Conservation (phyloP, 1,140 invertebrate genomes). For the Cyphomyrmex costatus region DNA sequence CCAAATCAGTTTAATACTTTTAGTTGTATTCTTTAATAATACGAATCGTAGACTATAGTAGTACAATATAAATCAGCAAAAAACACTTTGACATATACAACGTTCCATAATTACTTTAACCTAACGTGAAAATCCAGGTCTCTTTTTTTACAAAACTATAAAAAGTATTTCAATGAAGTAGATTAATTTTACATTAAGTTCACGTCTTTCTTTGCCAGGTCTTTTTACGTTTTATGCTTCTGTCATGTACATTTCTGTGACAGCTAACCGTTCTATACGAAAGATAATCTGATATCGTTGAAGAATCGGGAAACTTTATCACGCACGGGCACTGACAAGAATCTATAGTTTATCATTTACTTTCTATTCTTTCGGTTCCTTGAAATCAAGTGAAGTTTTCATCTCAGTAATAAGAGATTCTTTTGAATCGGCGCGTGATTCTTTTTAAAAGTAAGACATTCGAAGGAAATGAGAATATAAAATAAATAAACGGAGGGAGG, state of each 20-base stretch:
- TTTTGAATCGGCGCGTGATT: slow-evolving; percentile 17
- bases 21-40: neutral
- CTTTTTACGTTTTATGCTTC: neutral
- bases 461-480: neutral
- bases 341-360: slow-evolving; percentile 30
- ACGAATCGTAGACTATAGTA: neutral
- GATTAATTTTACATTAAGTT: slow-evolving; percentile 31
- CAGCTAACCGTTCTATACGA: neutral
- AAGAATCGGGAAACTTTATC: neutral
- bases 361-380: slow-evolving; percentile 8
- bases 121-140: neutral
- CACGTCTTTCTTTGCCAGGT: neutral
- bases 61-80: neutral
- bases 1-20: neutral
- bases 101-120: slow-evolving; percentile 7
- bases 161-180: neutral
- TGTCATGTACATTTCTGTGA: neutral
- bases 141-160: neutral
- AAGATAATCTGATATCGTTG: slow-evolving; percentile 24
- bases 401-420: neutral
- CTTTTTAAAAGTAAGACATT: neutral
- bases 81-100: neutral
- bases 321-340: neutral
- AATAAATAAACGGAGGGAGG: neutral
- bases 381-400: slow-evolving; percentile 6